phyloP scores from a whole-genome alignment of 2,888 invertebrate genomes.

The Pheosia gnoma region DNA sequence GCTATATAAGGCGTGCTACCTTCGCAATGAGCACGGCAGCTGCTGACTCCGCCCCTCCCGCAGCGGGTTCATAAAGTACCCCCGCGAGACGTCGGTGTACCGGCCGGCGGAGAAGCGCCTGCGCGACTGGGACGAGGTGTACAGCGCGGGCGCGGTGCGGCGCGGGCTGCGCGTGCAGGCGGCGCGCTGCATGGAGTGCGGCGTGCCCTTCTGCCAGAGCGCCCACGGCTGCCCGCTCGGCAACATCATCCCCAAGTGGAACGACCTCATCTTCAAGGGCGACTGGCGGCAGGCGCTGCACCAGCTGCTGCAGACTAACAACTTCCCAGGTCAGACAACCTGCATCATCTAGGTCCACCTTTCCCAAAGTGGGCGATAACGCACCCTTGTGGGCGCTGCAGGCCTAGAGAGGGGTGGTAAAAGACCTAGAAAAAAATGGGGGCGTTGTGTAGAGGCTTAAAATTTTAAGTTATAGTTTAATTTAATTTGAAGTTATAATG shows the following conservation, averaged over 20 bases:
- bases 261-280: conserved; percentile 96
- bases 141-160: conserved; percentile 92
- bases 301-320: conserved; percentile 98
- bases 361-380: too few species aligned
- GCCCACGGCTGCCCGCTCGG: conserved; percentile 98
- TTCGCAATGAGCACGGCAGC: too few species aligned
- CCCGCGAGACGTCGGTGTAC: conserved; percentile 93
- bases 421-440: too few species aligned
- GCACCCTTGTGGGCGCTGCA: too few species aligned
- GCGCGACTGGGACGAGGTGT: conserved; percentile 99
- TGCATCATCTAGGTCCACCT: too few species aligned
- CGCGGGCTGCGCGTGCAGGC: conserved; percentile 96
- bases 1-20: too few species aligned
- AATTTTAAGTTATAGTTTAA: too few species aligned
- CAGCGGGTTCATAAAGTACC: conserved; percentile 98
- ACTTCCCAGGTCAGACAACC: conserved; percentile 90
- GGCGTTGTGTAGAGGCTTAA: too few species aligned
- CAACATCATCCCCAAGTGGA: conserved; percentile 99
- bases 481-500: too few species aligned
- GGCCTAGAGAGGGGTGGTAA: too few species aligned
- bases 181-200: conserved; percentile 99
- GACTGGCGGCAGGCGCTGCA: conserved; percentile 97
- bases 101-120: conserved; percentile 92
- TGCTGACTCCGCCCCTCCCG: too few species aligned
- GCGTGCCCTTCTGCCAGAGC: conserved; percentile 95